phyloP scores from a whole-genome alignment of 2,113 vertebrate genomes.

The Strigops habroptila region DNA sequence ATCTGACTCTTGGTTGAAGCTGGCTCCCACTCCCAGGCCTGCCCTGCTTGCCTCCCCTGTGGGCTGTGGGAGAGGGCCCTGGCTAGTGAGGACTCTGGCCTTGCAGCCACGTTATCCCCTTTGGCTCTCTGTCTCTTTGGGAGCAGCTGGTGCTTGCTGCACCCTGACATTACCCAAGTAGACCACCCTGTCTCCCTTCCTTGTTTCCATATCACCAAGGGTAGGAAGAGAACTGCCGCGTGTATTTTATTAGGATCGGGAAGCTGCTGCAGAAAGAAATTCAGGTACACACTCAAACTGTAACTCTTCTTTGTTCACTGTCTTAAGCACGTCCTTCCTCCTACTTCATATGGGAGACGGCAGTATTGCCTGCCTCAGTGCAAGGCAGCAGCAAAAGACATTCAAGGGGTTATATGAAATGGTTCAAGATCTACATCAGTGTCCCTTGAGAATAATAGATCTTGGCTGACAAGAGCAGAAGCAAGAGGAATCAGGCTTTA shows the following conservation, averaged over 20 bases:
- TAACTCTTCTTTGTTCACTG: not conserved
- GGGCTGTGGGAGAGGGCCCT: not conserved
- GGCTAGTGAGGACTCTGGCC: not conserved
- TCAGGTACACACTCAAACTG: not conserved
- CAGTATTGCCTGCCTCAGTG: not conserved
- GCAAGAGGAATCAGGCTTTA: not conserved
- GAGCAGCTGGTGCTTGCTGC: not conserved
- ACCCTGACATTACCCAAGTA: not conserved
- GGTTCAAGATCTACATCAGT: not conserved
- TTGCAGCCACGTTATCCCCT: not conserved
- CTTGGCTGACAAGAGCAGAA: not conserved
- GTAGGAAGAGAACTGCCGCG: not conserved
- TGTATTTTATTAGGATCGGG: not conserved
- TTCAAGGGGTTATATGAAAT: not conserved
- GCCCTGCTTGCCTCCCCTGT: not conserved
- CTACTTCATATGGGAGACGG: not conserved
- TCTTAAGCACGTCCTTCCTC: not conserved
- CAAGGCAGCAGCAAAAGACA: not conserved
- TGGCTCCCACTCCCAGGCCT: not conserved
- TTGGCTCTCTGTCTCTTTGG: not conserved
- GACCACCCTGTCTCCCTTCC: not conserved
- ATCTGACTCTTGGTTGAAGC: not conserved
- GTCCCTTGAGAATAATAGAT: not conserved
- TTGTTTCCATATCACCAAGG: not conserved
- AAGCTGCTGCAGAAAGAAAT: not conserved